Base-by-base conservation (phyloP, 2,888 invertebrate species). In the Nebria brevicollis region DNA sequence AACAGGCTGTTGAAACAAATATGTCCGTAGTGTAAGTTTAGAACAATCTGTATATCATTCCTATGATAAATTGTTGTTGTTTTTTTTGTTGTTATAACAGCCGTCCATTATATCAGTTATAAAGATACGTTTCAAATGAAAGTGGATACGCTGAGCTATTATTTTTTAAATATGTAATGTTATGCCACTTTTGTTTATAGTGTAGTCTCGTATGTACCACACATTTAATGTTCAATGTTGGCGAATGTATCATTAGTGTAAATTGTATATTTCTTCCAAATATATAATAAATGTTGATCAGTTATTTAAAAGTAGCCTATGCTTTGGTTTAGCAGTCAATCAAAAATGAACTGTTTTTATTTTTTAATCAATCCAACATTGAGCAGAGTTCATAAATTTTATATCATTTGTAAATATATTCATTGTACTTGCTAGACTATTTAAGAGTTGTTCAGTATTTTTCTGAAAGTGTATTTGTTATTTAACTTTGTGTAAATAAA, bases 401-500 rank as follows among this genome's bases (percentile, higher is more conserved):
- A 25, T 25, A 77, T 78, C 78, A 75, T 75, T n/a, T 79, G 79
- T 79, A 74, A 42, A 79, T 79, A 75, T 15, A 72, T 42, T 73
- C 73, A 78, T 78, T 78, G 73, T 78, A 73, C 41, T 13, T 43
- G 10, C 66, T 41, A 76, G 70, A 15, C 54, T 25, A 72, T 77
- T 34, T 65, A 26, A 78, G 34, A 74, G 43, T 80, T 78, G 13
- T 75, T 80, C 75, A 80, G 80, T 80, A 80, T 80, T 80, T 80
- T 20, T 66, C 68, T 75, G 42, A 43, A 74, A 34, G 10, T 68
- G 42, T 78, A 72, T 78, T 78, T 78, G 75, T 80, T 80, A 80
- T 80, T 80, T 80, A 80, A 80, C 64, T 78, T 78, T 77, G 70
- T 79, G 79, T 80, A 80, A 43, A 80, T 80, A 80, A 26, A 41